Percentiles rank a stretch among this genome's conserved stretches.
phyloP scores from a whole-genome alignment of 2,888 invertebrate genomes.

The Acronicta leporina region DNA sequence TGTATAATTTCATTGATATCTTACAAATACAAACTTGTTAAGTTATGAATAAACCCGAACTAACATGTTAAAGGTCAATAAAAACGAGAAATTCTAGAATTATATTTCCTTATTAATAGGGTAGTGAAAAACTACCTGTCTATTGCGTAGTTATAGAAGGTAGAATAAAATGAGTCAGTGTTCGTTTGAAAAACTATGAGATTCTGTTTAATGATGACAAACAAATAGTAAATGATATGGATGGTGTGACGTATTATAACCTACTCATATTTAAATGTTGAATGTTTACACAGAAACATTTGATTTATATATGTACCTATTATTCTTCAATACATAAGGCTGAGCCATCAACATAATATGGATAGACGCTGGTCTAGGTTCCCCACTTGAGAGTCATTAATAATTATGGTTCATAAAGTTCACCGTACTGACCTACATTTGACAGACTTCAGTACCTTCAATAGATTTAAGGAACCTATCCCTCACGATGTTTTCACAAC shows the following conservation, averaged over 20 bases:
- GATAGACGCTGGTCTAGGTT: background rate
- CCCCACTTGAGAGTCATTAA: too few species aligned
- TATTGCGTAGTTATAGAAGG: background rate
- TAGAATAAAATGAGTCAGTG: conserved; percentile 11
- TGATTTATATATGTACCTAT: conserved; percentile 3
- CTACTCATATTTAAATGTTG: conserved; percentile 26
- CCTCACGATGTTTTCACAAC: too few species aligned
- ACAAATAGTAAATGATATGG: conserved; percentile 16
- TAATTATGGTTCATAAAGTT: too few species aligned
- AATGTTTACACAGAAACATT: conserved; percentile 21
- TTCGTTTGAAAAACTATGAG: conserved; percentile 20
- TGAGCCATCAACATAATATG: background rate
- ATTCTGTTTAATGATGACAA: conserved; percentile 22
- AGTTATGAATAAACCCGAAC: background rate
- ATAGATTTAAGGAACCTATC: too few species aligned
- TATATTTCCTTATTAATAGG: background rate
- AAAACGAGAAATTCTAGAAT: conserved; percentile 1
- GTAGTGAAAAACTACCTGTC: background rate
- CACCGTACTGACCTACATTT: too few species aligned
- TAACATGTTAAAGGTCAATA: background rate
- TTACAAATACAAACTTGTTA: background rate
- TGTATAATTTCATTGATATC: background rate
- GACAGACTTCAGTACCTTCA: too few species aligned
- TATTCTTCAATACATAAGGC: background rate
- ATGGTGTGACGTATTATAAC: conserved; percentile 19